Evolutionary conservation across 2,113 vertebrate species (phyloP).

Genomic region (Odocoileus hemionus): DNA sequence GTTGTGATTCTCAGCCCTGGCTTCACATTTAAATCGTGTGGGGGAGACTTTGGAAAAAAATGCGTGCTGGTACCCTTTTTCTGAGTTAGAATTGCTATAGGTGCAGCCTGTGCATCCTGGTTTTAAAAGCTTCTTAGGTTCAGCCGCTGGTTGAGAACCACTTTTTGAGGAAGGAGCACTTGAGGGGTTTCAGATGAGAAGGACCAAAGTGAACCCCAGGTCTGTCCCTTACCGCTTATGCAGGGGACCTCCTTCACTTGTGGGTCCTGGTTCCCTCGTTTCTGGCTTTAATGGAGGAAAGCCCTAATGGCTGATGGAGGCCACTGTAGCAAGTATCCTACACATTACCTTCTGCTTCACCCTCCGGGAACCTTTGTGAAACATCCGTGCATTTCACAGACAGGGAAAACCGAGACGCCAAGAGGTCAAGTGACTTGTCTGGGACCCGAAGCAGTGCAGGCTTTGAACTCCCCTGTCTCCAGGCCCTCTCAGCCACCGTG

Average conservation of each 20-base stretch:
- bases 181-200: neutral
- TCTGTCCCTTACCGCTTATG: too few species aligned
- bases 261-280: neutral
- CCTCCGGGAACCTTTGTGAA: neutral
- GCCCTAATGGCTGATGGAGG: rapidly evolving
- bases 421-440: neutral
- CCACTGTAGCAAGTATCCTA: neutral
- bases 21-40: neutral
- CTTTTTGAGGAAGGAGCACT: neutral
- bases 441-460: neutral
- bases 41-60: neutral
- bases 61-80: neutral
- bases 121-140: neutral
- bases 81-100: neutral
- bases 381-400: neutral
- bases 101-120: too few species aligned
- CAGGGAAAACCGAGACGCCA: neutral
- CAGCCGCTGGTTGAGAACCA: neutral
- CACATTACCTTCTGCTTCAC: neutral
- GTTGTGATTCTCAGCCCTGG: neutral
- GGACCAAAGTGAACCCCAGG: neutral
- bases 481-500: too few species aligned
- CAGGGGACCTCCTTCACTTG: neutral
- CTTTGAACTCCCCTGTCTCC: neutral
- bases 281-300: neutral